Evolutionary conservation across 2,888 invertebrate genomes (phyloP).

Genomic region (Xylophagus ater): DNA sequence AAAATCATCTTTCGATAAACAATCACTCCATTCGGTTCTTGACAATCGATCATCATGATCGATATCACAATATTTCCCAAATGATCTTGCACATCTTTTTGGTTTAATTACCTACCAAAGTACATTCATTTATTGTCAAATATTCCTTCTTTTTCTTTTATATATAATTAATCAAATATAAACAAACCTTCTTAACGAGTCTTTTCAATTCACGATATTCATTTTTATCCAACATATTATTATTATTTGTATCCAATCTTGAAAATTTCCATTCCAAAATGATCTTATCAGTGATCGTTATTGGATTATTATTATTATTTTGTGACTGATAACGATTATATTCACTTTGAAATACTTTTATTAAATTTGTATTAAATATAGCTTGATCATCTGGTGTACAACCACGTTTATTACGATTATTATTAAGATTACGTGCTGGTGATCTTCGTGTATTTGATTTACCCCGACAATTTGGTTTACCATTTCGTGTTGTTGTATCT

Average conservation of each 20-base stretch:
- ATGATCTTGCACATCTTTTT: slow-evolving; percentile 77
- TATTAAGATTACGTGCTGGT: slow-evolving; percentile 42
- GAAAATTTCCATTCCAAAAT: slow-evolving; percentile 87
- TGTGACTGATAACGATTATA: slow-evolving; percentile 43
- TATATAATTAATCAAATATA: not conserved
- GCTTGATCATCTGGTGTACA: slow-evolving; percentile 67
- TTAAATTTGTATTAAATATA: slow-evolving; percentile 71
- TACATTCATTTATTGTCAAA: slow-evolving; percentile 5
- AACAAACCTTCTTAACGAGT: slow-evolving; percentile 63
- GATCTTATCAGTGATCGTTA: slow-evolving; percentile 37
- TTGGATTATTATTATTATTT: slow-evolving; percentile 14
- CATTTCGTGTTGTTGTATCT: slow-evolving; percentile 62
- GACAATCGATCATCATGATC: slow-evolving; percentile 70
- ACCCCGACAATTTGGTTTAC: slow-evolving; percentile 56
- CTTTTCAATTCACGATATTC: slow-evolving; percentile 74
- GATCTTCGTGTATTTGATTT: slow-evolving; percentile 50
- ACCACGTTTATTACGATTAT: slow-evolving; percentile 34
- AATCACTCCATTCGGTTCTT: slow-evolving; percentile 73
- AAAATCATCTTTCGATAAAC: slow-evolving; percentile 68
- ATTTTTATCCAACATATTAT: slow-evolving; percentile 62
- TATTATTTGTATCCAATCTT: slow-evolving; percentile 68
- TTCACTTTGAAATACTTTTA: slow-evolving; percentile 76
- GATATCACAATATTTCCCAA: slow-evolving; percentile 78
- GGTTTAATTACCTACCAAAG: slow-evolving; percentile 63
- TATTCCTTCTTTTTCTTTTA: not conserved